Base-by-base conservation (phyloP, 2,113 vertebrate genomes). In the Hippocampus comes region DNA sequence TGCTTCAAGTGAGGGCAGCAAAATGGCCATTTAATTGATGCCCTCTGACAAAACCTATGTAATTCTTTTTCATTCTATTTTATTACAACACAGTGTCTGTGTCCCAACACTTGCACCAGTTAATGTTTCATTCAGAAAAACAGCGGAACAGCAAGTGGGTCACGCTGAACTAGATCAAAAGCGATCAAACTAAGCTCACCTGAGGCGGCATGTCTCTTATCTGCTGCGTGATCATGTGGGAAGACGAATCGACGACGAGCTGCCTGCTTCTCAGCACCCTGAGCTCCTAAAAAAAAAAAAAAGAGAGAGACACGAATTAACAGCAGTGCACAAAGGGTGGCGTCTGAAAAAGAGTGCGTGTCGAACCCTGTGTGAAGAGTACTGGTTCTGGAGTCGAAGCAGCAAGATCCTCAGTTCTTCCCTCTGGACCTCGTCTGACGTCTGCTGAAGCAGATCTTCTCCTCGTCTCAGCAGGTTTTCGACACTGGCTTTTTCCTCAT, bases 391-490 rank as follows among this genome's bases (percentile, higher is more conserved):
- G 75, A 99, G 87, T 63, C 95, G 90, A 10, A 96, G 56, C 67
- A 99, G 86, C 71, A 94, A 93, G 63, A 93, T 79, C 23, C 91
- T 91, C 57, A 98, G 86, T 83, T 94, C 94, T 77, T 98, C 95
- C 78, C 90, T 93, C 71, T 88, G 92, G 34, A 74, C 89, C 18
- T 95, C 94, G 3, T 96, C 95, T 72, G 93, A 84, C 2, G 93
- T 91, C 56, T 94, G 92, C 73, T 93, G 94, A 65, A 97, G 84
- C 75, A 96, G 68, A 57, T 94, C 91, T 38, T 96, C 95, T 68
- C 97, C 96, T 90, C 89, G 93, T 82, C 88, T 93, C 9, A 99
- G 82, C 83, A 98, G 83, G 63, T 95, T 93, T 86, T 99, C 96
- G 67, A 98, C 90, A 11, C 89, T 88, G 71, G 93, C 91, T 87